These are phyloP conservation scores for Zonitis immaculata DNA, from an alignment of 2,888 invertebrate genomes.

Conservation along the genomic window DNA sequence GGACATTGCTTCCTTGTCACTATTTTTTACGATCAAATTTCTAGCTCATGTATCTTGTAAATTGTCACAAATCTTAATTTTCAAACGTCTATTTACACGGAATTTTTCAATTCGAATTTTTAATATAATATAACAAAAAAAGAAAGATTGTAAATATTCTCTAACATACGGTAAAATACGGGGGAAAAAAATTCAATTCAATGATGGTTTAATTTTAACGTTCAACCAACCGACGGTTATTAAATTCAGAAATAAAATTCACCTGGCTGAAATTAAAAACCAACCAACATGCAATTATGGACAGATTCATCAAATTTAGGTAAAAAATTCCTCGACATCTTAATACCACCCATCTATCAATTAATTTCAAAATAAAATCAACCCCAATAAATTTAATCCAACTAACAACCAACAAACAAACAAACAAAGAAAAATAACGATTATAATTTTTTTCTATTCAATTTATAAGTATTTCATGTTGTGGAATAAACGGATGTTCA, in stretches of 20 bases:
- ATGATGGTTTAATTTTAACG: background rate
- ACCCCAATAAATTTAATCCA: background rate
- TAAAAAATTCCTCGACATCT: background rate
- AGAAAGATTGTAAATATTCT: background rate
- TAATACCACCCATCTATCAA: background rate
- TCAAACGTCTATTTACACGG: background rate
- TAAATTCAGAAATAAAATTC: background rate
- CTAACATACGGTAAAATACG: background rate
- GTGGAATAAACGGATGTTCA: background rate
- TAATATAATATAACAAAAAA: background rate
- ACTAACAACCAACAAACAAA: background rate
- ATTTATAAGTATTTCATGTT: background rate
- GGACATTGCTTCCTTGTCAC: conserved; percentile 25
- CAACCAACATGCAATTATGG: background rate
- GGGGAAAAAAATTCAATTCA: background rate
- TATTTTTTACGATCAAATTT: conserved; percentile 28
- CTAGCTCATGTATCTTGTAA: conserved; percentile 23
- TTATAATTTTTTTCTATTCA: background rate
- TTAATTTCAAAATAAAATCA: background rate
- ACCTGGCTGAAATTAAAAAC: background rate
- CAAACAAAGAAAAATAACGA: background rate
- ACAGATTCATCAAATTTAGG: background rate
- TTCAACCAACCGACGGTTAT: background rate
- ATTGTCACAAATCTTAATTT: conserved; percentile 20
- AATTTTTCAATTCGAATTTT: background rate